These are phyloP conservation scores for Leptinotarsa defecta DNA, from an alignment of 1,140 invertebrate genomes.

Conservation along the genomic window DNA sequence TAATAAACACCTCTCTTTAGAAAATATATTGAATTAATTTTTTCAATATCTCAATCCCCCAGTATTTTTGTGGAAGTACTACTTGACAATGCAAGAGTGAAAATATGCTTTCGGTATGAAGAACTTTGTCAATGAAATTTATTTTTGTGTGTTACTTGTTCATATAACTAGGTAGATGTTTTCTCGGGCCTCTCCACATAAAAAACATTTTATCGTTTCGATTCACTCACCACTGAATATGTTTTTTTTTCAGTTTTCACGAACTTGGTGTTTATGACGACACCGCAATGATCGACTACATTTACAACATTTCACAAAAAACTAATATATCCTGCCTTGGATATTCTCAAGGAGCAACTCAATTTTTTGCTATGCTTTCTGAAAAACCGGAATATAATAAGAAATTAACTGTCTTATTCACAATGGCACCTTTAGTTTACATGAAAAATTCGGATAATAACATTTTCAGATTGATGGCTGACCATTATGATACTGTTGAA, in stretches of 20 bases:
- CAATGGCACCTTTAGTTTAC: conserved; percentile 41
- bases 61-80: no score
- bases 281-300: conserved; percentile 64
- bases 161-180: neutral
- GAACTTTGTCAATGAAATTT: no score
- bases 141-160: neutral
- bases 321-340: conserved; percentile 43
- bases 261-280: conserved; percentile 62
- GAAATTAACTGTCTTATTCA: conserved; percentile 54
- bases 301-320: conserved; percentile 44
- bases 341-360: conserved; percentile 63
- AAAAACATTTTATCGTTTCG: neutral
- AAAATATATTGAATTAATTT: no score
- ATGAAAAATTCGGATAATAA: conserved; percentile 20
- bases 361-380: conserved; percentile 68
- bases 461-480: neutral
- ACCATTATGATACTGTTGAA: neutral
- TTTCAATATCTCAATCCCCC: no score
- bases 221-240: neutral
- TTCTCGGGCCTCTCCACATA: neutral
- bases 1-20: no score
- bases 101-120: no score
- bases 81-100: no score
- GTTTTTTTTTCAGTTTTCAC: conserved; percentile 37
- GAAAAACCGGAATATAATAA: conserved; percentile 65